A percentile compares a stretch with the other conserved stretches of the same genome.
Evolutionary conservation across 2,113 vertebrate genomes (phyloP).

Genomic region (Hiodon alosoides): DNA sequence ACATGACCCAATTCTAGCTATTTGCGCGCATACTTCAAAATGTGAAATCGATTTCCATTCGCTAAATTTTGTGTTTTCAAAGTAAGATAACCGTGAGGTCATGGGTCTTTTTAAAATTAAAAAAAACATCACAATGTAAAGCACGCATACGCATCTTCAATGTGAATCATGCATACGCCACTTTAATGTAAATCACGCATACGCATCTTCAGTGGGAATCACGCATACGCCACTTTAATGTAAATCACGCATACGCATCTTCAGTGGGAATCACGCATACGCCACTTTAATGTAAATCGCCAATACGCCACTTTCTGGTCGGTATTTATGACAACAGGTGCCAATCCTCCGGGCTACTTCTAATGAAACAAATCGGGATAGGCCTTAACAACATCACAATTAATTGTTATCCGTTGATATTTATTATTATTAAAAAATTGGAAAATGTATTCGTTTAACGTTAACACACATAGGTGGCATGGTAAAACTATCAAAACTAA

Average conservation of each 20-base stretch:
- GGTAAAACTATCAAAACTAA: too few species aligned
- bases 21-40: neutral
- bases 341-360: neutral
- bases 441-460: too few species aligned
- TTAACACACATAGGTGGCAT: too few species aligned
- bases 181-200: too few species aligned
- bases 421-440: neutral
- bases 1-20: neutral
- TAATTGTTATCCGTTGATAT: neutral
- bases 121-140: too few species aligned
- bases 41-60: neutral
- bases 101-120: too few species aligned
- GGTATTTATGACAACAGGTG: conserved; percentile 18
- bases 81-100: too few species aligned
- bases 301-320: neutral
- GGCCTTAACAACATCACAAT: neutral
- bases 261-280: neutral
- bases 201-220: neutral
- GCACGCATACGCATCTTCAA: too few species aligned
- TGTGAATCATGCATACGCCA: too few species aligned
- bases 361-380: too few species aligned
- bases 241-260: too few species aligned
- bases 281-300: neutral
- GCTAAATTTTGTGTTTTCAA: too few species aligned
- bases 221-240: neutral